Base-by-base conservation (phyloP, 2,888 invertebrate genomes). In the Mesorhabditis spiculigera region DNA sequence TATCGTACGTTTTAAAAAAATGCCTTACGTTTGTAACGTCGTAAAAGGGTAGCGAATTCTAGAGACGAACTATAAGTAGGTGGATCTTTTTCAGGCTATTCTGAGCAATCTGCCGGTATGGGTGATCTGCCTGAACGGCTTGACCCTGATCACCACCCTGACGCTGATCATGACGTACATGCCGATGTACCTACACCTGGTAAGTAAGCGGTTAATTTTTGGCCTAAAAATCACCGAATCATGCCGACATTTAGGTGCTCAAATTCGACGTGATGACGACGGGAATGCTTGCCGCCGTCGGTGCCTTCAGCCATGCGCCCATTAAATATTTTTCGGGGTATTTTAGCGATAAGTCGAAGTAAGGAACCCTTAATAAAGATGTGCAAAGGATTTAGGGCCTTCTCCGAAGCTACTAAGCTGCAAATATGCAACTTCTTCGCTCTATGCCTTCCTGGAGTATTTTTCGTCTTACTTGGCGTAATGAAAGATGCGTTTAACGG, bases 61-160 rank as follows among this genome's bases (percentile, higher is more conserved):
- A 28, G 28, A 28, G 28, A 28, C 28, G 1, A 28, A 28, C 28
- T 28, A 28, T 28, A 28, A 28, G 28, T 28, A 28, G 3, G 1
- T 3, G 28, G 28, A 28, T 28, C 28, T 28, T 50, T 50, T 50
- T 50, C n/a, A 50, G 58, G 58, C 58, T 2, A 50, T 50, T 3
- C 58, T 50, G 58, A 50, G n/a, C 8, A 50, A 50, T 10, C 10
- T 50, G 1, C 8, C 10, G 10, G 58, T 50, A 10, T 50, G 58
- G 58, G 58, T 50, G 58, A 10, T 50, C n/a, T 50, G 58, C 10
- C n/a, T 50, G n/a, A 50, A 50, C 58, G 58, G 58, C n/a, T 50
- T 50, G 58, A 3, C 58, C 2, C 3, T 50, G 58, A 50, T 50
- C 58, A 13, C 58, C 10, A 13, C 58, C 10, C n/a, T 50, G 58